These are phyloP conservation scores for Scaptomyza parva DNA, from an alignment of 2,888 invertebrate species.

Conservation along the genomic window DNA sequence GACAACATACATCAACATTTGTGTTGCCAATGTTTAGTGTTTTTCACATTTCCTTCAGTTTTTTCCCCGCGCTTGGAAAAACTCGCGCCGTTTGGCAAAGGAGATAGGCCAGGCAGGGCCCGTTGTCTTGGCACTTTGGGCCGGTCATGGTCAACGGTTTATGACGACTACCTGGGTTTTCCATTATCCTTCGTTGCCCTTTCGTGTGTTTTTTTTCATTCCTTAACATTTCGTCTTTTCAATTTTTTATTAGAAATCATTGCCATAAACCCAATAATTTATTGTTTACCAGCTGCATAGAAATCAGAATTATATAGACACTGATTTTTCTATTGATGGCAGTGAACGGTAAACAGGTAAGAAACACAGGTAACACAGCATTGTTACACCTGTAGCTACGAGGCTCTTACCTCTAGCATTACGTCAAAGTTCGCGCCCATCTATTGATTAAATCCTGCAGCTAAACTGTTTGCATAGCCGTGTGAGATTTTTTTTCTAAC, in stretches of 20 bases:
- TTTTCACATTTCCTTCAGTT: constrained; percentile 49
- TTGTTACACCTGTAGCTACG: constrained; percentile 62
- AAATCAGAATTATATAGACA: constrained; percentile 40
- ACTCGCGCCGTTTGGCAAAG: constrained; percentile 58
- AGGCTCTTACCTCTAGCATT: constrained; percentile 27
- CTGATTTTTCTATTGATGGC: constrained; percentile 32
- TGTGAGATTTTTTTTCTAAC: constrained; percentile 39
- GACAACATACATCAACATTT: constrained; percentile 13
- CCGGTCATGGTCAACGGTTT: constrained; percentile 50
- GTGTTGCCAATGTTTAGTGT: constrained; percentile 39
- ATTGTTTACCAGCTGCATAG: constrained; percentile 70
- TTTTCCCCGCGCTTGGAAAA: constrained; percentile 55
- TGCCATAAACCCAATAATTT: constrained; percentile 71
- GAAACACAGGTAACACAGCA: constrained; percentile 30
- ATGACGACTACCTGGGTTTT: constrained; percentile 52
- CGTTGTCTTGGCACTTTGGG: constrained; percentile 37
- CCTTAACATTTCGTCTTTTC: not conserved
- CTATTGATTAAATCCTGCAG: constrained; percentile 30
- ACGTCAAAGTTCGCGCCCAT: constrained; percentile 64
- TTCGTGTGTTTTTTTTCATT: constrained; percentile 17
- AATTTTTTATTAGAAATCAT: constrained; percentile 52
- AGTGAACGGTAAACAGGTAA: constrained; percentile 27
- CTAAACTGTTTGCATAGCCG: constrained; percentile 48
- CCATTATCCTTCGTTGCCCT: constrained; percentile 53
- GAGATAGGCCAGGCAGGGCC: constrained; percentile 11